Percentiles rank a stretch among this genome's conserved stretches.
These are phyloP conservation scores for Masticophis lateralis DNA, from an alignment of 2,797 vertebrate species.

Conservation along the genomic window DNA sequence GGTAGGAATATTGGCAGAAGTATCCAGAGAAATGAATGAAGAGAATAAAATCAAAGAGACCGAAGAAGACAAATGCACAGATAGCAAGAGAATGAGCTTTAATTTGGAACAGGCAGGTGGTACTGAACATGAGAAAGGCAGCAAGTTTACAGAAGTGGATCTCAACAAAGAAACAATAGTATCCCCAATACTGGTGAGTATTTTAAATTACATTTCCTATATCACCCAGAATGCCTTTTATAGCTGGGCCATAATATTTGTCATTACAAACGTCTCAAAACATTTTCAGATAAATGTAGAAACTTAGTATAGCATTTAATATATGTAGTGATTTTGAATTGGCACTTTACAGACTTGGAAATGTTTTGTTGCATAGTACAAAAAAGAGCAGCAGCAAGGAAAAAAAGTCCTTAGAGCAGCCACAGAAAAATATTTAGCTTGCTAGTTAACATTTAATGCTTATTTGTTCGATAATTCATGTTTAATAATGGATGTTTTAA, in stretches of 20 bases:
- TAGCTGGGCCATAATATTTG: neutral
- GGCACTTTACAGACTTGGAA: neutral
- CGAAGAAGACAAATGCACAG: slow-evolving; percentile 16
- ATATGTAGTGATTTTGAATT: neutral
- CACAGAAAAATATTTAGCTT: slow-evolving; percentile 20
- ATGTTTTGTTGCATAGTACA: neutral
- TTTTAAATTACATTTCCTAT: neutral
- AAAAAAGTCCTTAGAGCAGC: neutral
- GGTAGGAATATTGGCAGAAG: slow-evolving; percentile 68
- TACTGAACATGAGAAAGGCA: slow-evolving; percentile 31
- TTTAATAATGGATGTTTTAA: slow-evolving; percentile 35
- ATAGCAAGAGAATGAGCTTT: neutral
- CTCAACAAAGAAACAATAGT: slow-evolving; percentile 28
- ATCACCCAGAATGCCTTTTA: neutral
- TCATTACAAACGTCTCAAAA: neutral
- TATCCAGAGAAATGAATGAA: slow-evolving; percentile 58
- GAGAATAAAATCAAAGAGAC: slow-evolving; percentile 41
- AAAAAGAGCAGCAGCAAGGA: neutral
- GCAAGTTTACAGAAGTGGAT: neutral
- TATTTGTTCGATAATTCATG: slow-evolving; percentile 35
- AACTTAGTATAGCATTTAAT: neutral
- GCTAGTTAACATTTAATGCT: slow-evolving; percentile 42
- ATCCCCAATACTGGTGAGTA: slow-evolving; percentile 67
- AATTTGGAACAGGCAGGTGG: slow-evolving; percentile 1
- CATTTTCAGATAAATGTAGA: neutral